Percentiles rank a stretch among this genome's conserved stretches.
These are phyloP conservation scores for Embidobia sp. DNA, from an alignment of 2,888 invertebrate species.

Conservation along the genomic window DNA sequence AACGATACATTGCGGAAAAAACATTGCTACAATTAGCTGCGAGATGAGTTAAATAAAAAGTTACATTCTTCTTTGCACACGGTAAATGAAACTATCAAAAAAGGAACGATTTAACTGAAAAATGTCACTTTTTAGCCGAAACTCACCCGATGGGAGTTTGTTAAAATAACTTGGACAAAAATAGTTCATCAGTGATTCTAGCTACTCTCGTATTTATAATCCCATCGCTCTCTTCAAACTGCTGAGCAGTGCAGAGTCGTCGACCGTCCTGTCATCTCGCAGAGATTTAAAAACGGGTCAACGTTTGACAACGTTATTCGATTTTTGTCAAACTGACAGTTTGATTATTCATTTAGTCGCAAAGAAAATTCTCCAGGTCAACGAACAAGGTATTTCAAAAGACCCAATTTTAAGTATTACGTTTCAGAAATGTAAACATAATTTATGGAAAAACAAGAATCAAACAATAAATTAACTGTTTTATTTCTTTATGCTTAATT, in stretches of 20 bases:
- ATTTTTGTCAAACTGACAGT: background rate
- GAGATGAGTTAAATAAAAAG: too few relatives aligned
- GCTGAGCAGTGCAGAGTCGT: conserved; percentile 30
- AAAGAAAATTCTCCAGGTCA: background rate
- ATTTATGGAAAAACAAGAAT: too few relatives aligned
- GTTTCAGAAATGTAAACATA: too few relatives aligned
- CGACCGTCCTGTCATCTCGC: conserved; percentile 30
- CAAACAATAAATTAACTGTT: too few relatives aligned
- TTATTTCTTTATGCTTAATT: too few relatives aligned
- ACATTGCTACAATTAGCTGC: too few relatives aligned
- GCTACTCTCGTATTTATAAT: conserved; percentile 46
- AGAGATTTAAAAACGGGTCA: conserved; percentile 4
- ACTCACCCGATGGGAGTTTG: conserved; percentile 11
- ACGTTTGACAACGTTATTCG: conserved; percentile 31
- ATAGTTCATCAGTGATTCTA: conserved; percentile 39
- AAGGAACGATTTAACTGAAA: background rate
- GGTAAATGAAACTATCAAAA: conserved; percentile 5
- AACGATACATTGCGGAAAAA: too few relatives aligned
- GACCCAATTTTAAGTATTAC: too few relatives aligned
- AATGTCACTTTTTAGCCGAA: conserved; percentile 18
- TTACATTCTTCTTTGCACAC: too few relatives aligned
- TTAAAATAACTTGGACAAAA: conserved; percentile 50
- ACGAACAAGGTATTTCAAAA: background rate
- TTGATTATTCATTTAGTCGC: background rate
- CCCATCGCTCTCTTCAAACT: conserved; percentile 16